Evolutionary conservation across 2,888 invertebrate genomes (phyloP).

Genomic region (Aricia artaxerxes): DNA sequence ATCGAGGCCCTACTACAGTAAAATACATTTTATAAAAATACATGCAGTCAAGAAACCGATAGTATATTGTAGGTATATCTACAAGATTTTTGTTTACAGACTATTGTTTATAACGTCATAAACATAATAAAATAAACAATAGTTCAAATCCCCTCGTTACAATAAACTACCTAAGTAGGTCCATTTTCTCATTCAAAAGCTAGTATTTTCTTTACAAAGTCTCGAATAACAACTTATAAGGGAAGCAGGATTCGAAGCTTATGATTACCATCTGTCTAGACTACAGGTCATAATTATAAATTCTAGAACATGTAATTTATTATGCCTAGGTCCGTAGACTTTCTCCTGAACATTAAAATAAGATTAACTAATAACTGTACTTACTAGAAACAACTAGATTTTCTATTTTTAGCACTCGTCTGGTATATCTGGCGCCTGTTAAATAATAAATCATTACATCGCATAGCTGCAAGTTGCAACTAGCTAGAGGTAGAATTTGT

Average conservation of each 20-base stretch:
- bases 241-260: not conserved
- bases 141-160: not conserved
- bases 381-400: conserved; percentile 2
- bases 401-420: conserved; percentile 6
- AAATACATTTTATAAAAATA: no score
- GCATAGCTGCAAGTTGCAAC: not conserved
- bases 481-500: not conserved
- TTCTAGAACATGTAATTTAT: conserved; percentile 27
- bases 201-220: not conserved
- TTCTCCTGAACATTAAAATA: conserved; percentile 23
- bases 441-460: not conserved
- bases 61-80: no score
- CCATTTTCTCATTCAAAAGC: not conserved
- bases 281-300: conserved; percentile 14
- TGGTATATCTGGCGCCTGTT: not conserved
- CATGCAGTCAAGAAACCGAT: no score
- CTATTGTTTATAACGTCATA: no score
- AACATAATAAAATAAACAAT: no score
- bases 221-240: not conserved
- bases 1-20: no score
- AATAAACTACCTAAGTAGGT: not conserved
- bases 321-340: conserved; percentile 10
- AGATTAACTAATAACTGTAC: conserved; percentile 23
- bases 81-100: not conserved
- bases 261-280: conserved; percentile 8